Percentiles rank a stretch among this genome's conserved stretches.
phyloP scores from a whole-genome alignment of 2,888 invertebrate genomes.

The Ommatoiulus sabulosus region DNA sequence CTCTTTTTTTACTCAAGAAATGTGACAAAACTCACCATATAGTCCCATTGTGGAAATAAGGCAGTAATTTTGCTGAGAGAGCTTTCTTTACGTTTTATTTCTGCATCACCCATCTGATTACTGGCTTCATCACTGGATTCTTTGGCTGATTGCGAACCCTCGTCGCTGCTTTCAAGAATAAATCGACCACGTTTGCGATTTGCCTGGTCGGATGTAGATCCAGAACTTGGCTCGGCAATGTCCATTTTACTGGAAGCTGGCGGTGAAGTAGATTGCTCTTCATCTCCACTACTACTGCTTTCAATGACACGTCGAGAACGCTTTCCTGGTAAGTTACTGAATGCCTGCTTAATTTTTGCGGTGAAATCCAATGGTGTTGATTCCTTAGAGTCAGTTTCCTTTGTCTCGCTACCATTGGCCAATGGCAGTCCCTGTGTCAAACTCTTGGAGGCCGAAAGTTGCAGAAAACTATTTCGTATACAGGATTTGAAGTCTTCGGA shows the following conservation, averaged over 20 bases:
- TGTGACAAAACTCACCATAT: slow-evolving; percentile 49
- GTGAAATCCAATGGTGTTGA: not conserved
- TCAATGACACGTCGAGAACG: not conserved
- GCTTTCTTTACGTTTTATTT: slow-evolving; percentile 45
- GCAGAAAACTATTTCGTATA: not conserved
- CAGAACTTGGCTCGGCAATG: no score
- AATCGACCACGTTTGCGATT: not conserved
- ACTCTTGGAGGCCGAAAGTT: not conserved
- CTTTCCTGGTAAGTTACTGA: not conserved
- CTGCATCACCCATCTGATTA: not conserved
- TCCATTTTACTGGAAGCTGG: no score
- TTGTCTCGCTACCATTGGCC: not conserved
- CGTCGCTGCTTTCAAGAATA: slow-evolving; percentile 38
- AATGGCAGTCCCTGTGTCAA: not conserved
- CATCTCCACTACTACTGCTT: slow-evolving; percentile 45
- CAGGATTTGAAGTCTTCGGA: not conserved
- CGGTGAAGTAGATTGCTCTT: not conserved
- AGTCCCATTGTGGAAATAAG: slow-evolving; percentile 48
- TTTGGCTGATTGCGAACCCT: not conserved
- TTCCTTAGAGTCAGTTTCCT: not conserved
- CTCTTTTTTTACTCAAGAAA: no score
- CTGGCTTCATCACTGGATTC: not conserved
- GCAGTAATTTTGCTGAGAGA: slow-evolving; percentile 25
- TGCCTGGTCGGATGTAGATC: not conserved
- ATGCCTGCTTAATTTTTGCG: not conserved